Evolutionary conservation across 2,113 vertebrate species (phyloP), one percentile per base, ranked within the genome.

Genomic region (Trematocara nigrifrons): DNA sequence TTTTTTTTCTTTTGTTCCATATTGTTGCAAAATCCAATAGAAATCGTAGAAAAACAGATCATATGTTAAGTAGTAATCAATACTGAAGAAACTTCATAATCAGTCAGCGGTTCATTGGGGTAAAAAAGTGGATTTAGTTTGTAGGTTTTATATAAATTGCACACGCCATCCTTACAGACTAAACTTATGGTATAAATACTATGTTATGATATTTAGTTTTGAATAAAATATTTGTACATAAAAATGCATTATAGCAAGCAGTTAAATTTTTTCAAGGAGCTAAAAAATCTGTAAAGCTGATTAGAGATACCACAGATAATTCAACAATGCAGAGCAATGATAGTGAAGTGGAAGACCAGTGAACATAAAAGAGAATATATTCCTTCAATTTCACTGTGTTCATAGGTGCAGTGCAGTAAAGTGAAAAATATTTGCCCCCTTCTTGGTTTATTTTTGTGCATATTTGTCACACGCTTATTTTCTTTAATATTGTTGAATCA

Each of bases 181-280:
- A 33, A 6, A 59, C 56, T 59, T 0, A 6, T 0, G 57, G n/a
- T 69, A 69, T 69, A 9, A 40, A 42, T 69, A 22, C n/a, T 6
- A 69, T 69, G 29, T 6, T 61, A 61, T 33, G 2, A 22, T 40
- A 69, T 69, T 69, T 42, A 42, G 20, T 42, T 69, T 40, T 42
- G 3, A 69, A 22, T 69, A 0, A 42, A 69, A 69, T 69, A 9
- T 69, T 42, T 69, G 11, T 1, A 26, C 1, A 1, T 45, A 69
- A 69, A 69, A 1, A 42, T 26, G 3, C 1, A 71, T 45, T 26
- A 45, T 71, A 15, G 20, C 20, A 45, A 42, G 7, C 20, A 71
- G 66, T 71, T 0, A 16, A 2, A 45, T 9, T 0, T 45, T 26
- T 26, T 42, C 20, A 71, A 45, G 64, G 3, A 45, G 10, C 20